Evolutionary conservation across 2,797 vertebrate genomes (phyloP).

Genomic region (Numenius phaeopus): DNA sequence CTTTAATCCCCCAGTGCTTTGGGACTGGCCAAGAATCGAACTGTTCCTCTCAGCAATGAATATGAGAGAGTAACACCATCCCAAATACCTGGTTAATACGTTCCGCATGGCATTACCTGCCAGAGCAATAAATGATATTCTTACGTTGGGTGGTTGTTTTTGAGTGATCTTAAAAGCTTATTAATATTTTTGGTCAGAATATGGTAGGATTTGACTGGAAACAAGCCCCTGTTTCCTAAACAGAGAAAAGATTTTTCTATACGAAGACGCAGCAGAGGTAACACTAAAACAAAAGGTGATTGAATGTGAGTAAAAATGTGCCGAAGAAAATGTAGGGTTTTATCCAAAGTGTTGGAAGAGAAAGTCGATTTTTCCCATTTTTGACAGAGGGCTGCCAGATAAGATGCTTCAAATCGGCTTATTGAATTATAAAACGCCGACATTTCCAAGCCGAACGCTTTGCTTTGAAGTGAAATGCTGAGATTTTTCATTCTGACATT

Average conservation of each 20-base stretch:
- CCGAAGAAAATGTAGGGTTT: background rate
- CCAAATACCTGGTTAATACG: background rate
- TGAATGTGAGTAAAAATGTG: background rate
- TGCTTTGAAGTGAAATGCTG: constrained; percentile 69
- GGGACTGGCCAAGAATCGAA: background rate
- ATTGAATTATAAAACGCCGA: constrained; percentile 39
- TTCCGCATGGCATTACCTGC: background rate
- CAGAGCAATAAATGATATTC: background rate
- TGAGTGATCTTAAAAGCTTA: background rate
- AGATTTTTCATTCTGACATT: constrained; percentile 60
- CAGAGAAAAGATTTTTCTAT: background rate
- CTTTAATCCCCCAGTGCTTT: background rate
- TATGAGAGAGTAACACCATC: background rate
- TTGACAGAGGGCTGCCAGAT: constrained; percentile 55
- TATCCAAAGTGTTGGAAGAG: background rate
- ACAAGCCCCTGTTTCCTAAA: background rate
- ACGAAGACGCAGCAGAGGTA: background rate
- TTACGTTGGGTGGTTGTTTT: background rate
- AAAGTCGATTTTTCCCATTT: constrained; percentile 48
- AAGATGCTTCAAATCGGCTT: constrained; percentile 60
- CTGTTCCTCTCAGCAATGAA: background rate
- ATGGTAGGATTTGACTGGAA: background rate
- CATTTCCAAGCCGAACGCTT: constrained; percentile 15
- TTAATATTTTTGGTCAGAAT: background rate
- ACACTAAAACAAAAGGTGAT: constrained; percentile 19